Conservation (phyloP, 2,797 vertebrate genomes). For the Pelobates cultripes region DNA sequence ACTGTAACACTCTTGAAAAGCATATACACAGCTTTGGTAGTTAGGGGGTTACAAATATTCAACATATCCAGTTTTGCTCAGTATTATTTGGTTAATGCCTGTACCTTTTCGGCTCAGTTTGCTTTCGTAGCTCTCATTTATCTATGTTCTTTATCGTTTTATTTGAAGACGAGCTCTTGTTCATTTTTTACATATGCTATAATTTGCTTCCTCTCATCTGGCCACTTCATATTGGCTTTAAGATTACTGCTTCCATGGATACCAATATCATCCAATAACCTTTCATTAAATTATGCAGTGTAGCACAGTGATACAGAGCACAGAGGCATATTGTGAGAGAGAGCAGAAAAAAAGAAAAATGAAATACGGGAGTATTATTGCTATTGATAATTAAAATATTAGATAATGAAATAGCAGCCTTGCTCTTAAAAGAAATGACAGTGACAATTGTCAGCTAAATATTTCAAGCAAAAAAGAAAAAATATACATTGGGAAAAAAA, state of each 20-base stretch:
- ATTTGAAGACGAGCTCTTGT: not conserved
- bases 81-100: too few relatives aligned
- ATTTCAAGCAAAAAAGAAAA: not conserved
- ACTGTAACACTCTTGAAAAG: too few relatives aligned
- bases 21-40: too few relatives aligned
- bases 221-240: constrained; percentile 26
- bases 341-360: not conserved
- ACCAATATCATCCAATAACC: constrained; percentile 24
- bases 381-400: constrained; percentile 34
- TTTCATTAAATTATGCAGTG: constrained; percentile 16
- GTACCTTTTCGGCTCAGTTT: too few relatives aligned
- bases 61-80: too few relatives aligned
- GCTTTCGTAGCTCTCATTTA: too few relatives aligned
- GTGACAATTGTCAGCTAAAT: constrained; percentile 18
- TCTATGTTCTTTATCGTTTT: not conserved
- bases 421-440: constrained; percentile 1
- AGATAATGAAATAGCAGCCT: constrained; percentile 17
- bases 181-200: not conserved
- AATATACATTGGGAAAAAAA: not conserved
- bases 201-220: constrained; percentile 9
- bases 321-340: constrained; percentile 7
- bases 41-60: too few relatives aligned
- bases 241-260: constrained; percentile 23
- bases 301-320: not conserved
- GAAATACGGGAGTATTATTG: not conserved